Evolutionary conservation across 2,888 invertebrate genomes (phyloP), one percentile per base, ranked within the genome.

Genomic region (Hypomecis punctinalis): DNA sequence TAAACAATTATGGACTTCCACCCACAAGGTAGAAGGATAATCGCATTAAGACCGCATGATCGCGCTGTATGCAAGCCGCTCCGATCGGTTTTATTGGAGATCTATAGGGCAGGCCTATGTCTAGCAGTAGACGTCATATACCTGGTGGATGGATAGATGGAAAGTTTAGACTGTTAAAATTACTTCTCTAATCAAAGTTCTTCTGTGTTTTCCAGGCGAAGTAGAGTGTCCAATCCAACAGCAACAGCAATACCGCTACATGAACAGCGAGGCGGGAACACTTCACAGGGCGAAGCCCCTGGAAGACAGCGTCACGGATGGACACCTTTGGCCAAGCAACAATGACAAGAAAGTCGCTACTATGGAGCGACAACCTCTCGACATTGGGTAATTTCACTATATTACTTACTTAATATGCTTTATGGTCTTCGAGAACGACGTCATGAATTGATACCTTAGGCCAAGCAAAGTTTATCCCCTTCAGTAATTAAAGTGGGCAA

Each of bases 191-290:
- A 23, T 23, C 23, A 40, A 40, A 5, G 40, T 40, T 40, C 4
- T 40, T 40, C 10, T 42, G 9, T 56, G 40, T 37, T 43, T 82
- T 80, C 0, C 85, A 93, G 93, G 93, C 40, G 93, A 93, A 81
- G 93, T 93, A 62, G 93, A 93, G 88, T 93, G 93, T 76, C 93
- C 93, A 0, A 93, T 93, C 68, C 93, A 93, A 71, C 93, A 93
- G 82, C 93, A 93, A 61, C 93, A 93, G 68, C 93, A 93, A 69
- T 93, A 93, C 83, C 88, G 93, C 81, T 93, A 93, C 89, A 93
- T 93, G 93, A 90, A 93, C 78, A 91, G 89, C 83, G 93, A 93
- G 70, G 93, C 90, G 67, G 91, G 93, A 67, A 92, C 93, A 13
- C 78, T 93, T 74, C 91, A 92, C 76, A 87, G 93, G 42, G 89